A percentile compares a stretch with the other conserved stretches of the same genome.
Conservation (phyloP, 2,888 invertebrate species). For the Polietes domitor region DNA sequence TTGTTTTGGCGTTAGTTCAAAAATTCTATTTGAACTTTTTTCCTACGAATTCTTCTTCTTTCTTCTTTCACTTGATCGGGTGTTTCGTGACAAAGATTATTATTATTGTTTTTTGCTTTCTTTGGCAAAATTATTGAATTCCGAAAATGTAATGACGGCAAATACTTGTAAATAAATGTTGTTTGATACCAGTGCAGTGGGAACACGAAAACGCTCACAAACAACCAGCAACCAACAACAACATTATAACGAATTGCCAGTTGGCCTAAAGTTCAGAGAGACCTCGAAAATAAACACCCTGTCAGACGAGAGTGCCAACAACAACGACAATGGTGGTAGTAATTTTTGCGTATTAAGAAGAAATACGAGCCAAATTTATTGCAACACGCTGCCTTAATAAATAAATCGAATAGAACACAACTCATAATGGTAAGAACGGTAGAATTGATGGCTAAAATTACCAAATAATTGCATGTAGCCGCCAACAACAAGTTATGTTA, state of each 20-base stretch:
- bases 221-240: neutral
- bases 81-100: conserved; percentile 66
- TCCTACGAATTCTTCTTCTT: conserved; percentile 12
- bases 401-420: neutral
- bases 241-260: neutral
- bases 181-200: conserved; percentile 48
- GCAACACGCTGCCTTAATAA: neutral
- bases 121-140: conserved; percentile 70
- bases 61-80: neutral
- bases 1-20: conserved; percentile 63
- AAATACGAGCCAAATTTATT: neutral
- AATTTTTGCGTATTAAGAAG: conserved; percentile 19
- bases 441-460: neutral
- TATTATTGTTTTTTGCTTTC: no score
- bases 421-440: conserved; percentile 52
- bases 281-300: conserved; percentile 35
- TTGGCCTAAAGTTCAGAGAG: neutral
- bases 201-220: neutral
- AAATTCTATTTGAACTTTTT: conserved; percentile 47
- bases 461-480: no score
- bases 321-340: conserved; percentile 7
- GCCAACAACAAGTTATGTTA: neutral
- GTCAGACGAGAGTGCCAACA: neutral
- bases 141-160: conserved; percentile 74
- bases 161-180: conserved; percentile 67